Evolutionary conservation across 2,888 invertebrate genomes (phyloP).

Genomic region (Dyspetes luteomarginatus): DNA sequence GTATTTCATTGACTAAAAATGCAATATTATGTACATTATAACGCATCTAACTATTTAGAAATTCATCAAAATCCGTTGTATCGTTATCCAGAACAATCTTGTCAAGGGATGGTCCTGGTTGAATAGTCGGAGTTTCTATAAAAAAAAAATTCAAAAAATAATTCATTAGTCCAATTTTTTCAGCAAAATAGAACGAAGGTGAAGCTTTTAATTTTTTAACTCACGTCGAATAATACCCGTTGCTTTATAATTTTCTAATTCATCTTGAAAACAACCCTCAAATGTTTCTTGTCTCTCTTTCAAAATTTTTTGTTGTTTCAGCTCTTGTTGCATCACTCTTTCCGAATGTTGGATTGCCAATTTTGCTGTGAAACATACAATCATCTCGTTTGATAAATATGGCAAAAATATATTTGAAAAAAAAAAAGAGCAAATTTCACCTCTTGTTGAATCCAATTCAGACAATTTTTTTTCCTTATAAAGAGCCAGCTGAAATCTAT

Average conservation of each 20-base stretch:
- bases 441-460: slow-evolving; percentile 84
- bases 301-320: slow-evolving; percentile 85
- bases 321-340: slow-evolving; percentile 85
- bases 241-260: slow-evolving; percentile 87
- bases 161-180: slow-evolving; percentile 29
- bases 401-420: neutral
- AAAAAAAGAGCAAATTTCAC: slow-evolving; percentile 82
- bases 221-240: slow-evolving; percentile 87
- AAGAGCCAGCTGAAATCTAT: slow-evolving; percentile 88
- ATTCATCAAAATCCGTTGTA: slow-evolving; percentile 86
- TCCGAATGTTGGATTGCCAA: slow-evolving; percentile 86
- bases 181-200: slow-evolving; percentile 21
- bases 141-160: slow-evolving; percentile 58
- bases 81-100: slow-evolving; percentile 87
- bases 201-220: slow-evolving; percentile 56
- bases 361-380: slow-evolving; percentile 80
- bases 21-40: slow-evolving; percentile 12
- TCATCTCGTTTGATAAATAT: neutral
- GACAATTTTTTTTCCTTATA: slow-evolving; percentile 89
- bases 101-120: slow-evolving; percentile 85
- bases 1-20: slow-evolving; percentile 39
- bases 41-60: slow-evolving; percentile 84
- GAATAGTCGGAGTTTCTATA: slow-evolving; percentile 75
- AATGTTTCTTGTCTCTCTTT: slow-evolving; percentile 89
- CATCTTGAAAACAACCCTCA: slow-evolving; percentile 88